These are phyloP conservation scores for Sardinella longiceps DNA, from an alignment of 2,797 vertebrate species.

Conservation along the genomic window DNA sequence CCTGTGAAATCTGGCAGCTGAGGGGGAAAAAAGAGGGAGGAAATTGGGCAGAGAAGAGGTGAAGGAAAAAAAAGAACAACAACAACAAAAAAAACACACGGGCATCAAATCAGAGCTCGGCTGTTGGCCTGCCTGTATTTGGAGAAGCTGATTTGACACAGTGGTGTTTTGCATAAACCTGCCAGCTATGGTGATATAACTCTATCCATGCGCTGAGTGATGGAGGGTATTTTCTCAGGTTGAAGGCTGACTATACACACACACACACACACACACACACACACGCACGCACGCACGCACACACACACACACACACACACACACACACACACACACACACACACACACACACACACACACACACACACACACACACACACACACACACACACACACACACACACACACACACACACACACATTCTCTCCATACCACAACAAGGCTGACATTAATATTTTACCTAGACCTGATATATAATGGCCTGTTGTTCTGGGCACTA, in stretches of 20 bases:
- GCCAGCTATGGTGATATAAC: background rate
- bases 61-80: slow-evolving; percentile 23
- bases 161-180: slow-evolving; percentile 8
- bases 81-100: slow-evolving; percentile 42
- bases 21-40: slow-evolving; percentile 50
- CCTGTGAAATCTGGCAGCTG: slow-evolving; percentile 68
- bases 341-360: too few species aligned
- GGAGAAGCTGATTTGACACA: slow-evolving; percentile 5
- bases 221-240: background rate
- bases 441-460: background rate
- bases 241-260: background rate
- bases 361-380: too few species aligned
- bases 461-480: background rate
- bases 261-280: too few species aligned
- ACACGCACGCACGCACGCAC: too few species aligned
- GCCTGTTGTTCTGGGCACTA: background rate
- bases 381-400: too few species aligned
- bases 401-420: too few species aligned
- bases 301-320: too few species aligned
- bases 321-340: too few species aligned
- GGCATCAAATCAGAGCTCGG: slow-evolving; percentile 56
- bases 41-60: slow-evolving; percentile 37
- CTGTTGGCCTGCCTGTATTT: slow-evolving; percentile 49
- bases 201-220: background rate
- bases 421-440: background rate